A percentile compares a stretch with the other conserved stretches of the same genome.
Conservation (phyloP, 2,113 vertebrate genomes). For the Rhadina sibilatrix region DNA sequence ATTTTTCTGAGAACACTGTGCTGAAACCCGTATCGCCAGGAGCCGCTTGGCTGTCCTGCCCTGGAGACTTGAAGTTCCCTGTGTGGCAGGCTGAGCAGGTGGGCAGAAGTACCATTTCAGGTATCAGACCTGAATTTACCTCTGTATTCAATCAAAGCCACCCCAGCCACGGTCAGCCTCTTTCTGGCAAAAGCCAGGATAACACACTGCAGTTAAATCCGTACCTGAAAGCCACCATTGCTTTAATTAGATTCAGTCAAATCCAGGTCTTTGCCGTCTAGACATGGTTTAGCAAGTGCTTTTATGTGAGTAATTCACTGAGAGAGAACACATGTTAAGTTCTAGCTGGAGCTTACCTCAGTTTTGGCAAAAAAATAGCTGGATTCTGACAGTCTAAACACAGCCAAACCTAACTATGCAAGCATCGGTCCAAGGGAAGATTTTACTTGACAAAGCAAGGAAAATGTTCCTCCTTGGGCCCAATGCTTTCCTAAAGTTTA, state of each 20-base stretch:
- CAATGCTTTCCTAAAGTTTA: not conserved
- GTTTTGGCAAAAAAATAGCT: not conserved
- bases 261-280: constrained; percentile 53
- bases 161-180: not conserved
- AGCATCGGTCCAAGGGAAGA: not conserved
- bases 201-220: not conserved
- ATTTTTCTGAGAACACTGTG: not conserved
- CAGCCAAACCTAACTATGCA: not conserved
- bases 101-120: not conserved
- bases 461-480: not conserved
- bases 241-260: constrained; percentile 46
- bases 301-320: constrained; percentile 8
- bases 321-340: not conserved
- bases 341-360: not conserved
- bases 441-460: not conserved
- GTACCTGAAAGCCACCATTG: not conserved
- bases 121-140: not conserved
- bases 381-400: not conserved
- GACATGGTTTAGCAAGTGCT: constrained; percentile 51
- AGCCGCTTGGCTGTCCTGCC: not conserved
- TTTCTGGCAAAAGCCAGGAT: not conserved
- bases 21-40: accelerated
- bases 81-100: not conserved
- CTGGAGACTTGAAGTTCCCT: not conserved
- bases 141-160: not conserved